These are phyloP conservation scores for Zele albiditarsus DNA, from an alignment of 2,888 invertebrate genomes.

Conservation along the genomic window DNA sequence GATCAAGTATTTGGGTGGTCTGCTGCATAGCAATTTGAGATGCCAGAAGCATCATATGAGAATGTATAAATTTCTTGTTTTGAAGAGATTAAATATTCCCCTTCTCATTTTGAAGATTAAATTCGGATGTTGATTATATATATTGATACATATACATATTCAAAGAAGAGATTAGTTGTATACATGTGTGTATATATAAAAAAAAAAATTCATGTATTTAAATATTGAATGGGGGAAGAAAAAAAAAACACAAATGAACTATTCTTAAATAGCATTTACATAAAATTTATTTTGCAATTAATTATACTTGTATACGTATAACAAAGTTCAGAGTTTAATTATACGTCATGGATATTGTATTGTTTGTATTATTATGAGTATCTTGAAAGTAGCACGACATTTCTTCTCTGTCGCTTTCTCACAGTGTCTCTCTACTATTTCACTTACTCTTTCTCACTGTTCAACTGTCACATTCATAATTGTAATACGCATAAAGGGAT, in stretches of 20 bases:
- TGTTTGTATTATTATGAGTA: neutral
- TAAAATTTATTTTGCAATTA: neutral
- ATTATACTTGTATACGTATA: neutral
- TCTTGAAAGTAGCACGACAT: neutral
- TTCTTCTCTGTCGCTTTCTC: neutral
- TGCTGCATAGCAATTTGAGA: neutral
- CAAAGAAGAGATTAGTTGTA: too few species aligned
- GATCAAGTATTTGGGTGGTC: neutral
- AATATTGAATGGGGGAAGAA: too few species aligned
- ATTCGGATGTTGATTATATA: neutral
- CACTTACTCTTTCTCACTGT: constrained; percentile 27
- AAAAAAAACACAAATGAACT: too few species aligned
- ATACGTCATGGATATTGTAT: neutral
- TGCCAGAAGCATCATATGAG: neutral
- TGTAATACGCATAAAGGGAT: constrained; percentile 72
- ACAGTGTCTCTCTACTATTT: neutral
- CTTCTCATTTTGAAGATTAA: neutral
- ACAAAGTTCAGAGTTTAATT: neutral
- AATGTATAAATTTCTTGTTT: neutral
- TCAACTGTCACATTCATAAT: constrained; percentile 58
- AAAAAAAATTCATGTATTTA: too few species aligned
- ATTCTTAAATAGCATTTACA: too few species aligned
- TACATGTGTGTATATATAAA: too few species aligned
- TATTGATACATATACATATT: neutral
- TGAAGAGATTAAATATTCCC: neutral